phyloP scores from a whole-genome alignment of 2,113 vertebrate species.

The Cichladusa arquata region DNA sequence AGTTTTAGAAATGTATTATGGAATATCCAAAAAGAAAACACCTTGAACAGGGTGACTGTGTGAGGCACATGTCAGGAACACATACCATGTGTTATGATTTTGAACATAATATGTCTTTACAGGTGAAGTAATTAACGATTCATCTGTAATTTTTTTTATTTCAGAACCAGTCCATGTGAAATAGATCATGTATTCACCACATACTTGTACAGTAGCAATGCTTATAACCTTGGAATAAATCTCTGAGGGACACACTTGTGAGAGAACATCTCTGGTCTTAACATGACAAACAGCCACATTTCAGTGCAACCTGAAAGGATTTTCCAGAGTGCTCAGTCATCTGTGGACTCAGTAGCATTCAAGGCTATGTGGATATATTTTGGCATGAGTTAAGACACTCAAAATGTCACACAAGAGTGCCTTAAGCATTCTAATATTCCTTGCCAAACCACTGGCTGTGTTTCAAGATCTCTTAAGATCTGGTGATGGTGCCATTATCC shows the following conservation, averaged over 20 bases:
- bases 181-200: neutral
- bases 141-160: neutral
- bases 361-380: neutral
- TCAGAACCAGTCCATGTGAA: neutral
- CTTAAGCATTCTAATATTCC: neutral
- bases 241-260: neutral
- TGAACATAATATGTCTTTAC: neutral
- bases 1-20: neutral
- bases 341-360: neutral
- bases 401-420: neutral
- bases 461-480: neutral
- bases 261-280: neutral
- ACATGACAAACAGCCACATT: neutral
- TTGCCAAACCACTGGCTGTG: neutral
- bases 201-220: neutral
- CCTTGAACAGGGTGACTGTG: neutral
- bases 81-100: rapidly evolving
- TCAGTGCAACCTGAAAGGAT: neutral
- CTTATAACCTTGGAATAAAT: neutral
- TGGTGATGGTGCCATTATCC: neutral
- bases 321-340: neutral
- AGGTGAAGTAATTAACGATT: neutral
- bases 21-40: neutral
- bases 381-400: neutral
- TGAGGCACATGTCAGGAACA: neutral